phyloP scores from a whole-genome alignment of 2,888 invertebrate species.

The Thereva unica region DNA sequence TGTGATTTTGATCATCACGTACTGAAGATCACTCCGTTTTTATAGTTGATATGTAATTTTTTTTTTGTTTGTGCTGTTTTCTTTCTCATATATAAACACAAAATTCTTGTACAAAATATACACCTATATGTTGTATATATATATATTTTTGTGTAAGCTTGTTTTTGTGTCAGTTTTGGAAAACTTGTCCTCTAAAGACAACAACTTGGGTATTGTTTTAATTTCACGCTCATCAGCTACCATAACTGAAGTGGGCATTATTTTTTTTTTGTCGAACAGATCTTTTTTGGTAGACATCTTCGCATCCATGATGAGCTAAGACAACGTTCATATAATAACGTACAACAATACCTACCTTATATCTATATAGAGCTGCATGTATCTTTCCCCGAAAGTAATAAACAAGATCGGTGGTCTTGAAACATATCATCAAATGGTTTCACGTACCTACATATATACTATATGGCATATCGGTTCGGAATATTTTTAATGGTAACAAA shows the following conservation, averaged over 20 bases:
- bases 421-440: no score
- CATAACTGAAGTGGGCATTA: no score
- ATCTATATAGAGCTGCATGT: background rate
- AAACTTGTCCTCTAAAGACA: constrained; percentile 20
- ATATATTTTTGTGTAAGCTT: constrained; percentile 27
- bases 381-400: constrained; percentile 32
- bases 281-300: no score
- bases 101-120: no score
- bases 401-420: constrained; percentile 30
- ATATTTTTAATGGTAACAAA: no score
- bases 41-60: background rate
- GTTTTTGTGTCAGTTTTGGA: constrained; percentile 22
- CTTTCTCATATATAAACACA: no score
- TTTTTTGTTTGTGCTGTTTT: constrained; percentile 27
- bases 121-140: background rate
- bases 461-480: no score
- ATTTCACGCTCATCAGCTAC: constrained; percentile 36
- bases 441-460: no score
- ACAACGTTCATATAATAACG: constrained; percentile 1
- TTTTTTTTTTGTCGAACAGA: no score
- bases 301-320: no score
- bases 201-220: constrained; percentile 28
- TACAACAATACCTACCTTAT: no score
- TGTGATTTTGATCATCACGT: constrained; percentile 38
- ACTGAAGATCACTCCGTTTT: constrained; percentile 33